A percentile compares a stretch with the other conserved stretches of the same genome.
Conservation (phyloP, 1,140 invertebrate species). For the Tetragonula clypearis region DNA sequence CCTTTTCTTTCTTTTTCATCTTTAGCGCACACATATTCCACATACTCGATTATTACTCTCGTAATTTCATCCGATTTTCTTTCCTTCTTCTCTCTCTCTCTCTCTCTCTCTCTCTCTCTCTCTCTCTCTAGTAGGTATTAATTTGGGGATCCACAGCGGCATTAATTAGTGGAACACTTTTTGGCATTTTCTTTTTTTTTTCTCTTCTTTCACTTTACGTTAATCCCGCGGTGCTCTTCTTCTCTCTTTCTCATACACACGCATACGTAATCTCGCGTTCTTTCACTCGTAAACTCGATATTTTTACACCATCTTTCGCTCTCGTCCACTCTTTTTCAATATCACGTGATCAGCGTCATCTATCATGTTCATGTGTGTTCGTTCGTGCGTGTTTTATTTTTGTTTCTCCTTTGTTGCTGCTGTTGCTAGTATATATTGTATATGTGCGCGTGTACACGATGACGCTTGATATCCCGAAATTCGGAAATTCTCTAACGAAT, state of each 20-base stretch:
- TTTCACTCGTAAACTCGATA: neutral
- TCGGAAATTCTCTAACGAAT: neutral
- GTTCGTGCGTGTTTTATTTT: neutral
- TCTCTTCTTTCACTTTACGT: neutral
- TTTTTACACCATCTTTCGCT: neutral
- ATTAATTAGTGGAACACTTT: constrained; percentile 70
- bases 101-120: neutral
- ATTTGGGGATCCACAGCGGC: constrained; percentile 62
- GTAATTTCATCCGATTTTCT: constrained; percentile 46
- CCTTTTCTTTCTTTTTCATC: neutral
- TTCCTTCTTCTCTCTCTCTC: neutral
- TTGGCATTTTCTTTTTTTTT: constrained; percentile 64
- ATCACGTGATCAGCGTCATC: neutral
- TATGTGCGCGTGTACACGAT: neutral
- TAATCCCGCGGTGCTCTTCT: constrained; percentile 56
- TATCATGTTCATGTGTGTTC: neutral
- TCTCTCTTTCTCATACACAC: constrained; percentile 23
- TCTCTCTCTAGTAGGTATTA: constrained; percentile 43
- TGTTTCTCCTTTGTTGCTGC: neutral
- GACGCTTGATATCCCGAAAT: neutral
- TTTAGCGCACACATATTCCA: constrained; percentile 53
- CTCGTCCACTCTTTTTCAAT: no score
- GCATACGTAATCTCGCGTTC: constrained; percentile 6
- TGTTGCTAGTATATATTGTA: neutral
- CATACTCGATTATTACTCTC: constrained; percentile 49